A percentile compares a stretch with the other conserved stretches of the same genome.
phyloP scores from a whole-genome alignment of 2,797 vertebrate species.

The Otolemur crassicaudatus region DNA sequence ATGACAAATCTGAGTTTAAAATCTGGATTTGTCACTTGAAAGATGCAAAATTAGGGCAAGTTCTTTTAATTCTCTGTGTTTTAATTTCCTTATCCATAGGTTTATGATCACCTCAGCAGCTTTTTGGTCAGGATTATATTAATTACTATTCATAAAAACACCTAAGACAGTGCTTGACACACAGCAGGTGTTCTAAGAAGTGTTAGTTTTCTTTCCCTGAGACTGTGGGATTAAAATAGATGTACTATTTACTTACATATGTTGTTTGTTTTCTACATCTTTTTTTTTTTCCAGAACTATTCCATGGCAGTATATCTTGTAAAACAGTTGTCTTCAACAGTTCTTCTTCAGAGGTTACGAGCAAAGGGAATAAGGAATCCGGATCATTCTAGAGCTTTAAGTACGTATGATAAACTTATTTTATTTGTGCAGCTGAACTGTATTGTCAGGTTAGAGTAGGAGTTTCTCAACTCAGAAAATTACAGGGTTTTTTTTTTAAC shows the following conservation, averaged over 20 bases:
- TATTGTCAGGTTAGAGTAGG: slow-evolving; percentile 67
- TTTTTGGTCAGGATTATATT: slow-evolving; percentile 24
- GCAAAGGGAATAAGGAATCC: slow-evolving; percentile 99
- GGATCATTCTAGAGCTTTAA: slow-evolving; percentile 98
- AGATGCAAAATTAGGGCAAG: neutral
- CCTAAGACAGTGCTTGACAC: slow-evolving; percentile 44
- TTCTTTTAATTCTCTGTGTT: slow-evolving; percentile 44
- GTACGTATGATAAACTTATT: slow-evolving; percentile 88
- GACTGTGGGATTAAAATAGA: slow-evolving; percentile 61
- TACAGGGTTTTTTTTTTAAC: neutral
- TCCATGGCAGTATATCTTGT: slow-evolving; percentile 99
- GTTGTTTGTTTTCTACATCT: slow-evolving; percentile 73
- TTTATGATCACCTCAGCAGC: neutral
- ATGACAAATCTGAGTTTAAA: neutral
- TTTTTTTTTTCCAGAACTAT: slow-evolving; percentile 92
- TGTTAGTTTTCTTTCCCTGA: slow-evolving; percentile 59
- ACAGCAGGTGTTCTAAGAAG: slow-evolving; percentile 45
- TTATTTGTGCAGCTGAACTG: slow-evolving; percentile 66
- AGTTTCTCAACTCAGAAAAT: slow-evolving; percentile 23
- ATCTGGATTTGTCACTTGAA: neutral
- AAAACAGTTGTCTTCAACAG: slow-evolving; percentile 97
- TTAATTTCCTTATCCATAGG: slow-evolving; percentile 5
- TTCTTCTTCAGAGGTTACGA: slow-evolving; percentile 96
- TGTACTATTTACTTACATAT: slow-evolving; percentile 68
- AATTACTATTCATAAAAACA: slow-evolving; percentile 46